Evolutionary conservation across 2,888 invertebrate species (phyloP).

Genomic region (Drosophila gaucha): DNA sequence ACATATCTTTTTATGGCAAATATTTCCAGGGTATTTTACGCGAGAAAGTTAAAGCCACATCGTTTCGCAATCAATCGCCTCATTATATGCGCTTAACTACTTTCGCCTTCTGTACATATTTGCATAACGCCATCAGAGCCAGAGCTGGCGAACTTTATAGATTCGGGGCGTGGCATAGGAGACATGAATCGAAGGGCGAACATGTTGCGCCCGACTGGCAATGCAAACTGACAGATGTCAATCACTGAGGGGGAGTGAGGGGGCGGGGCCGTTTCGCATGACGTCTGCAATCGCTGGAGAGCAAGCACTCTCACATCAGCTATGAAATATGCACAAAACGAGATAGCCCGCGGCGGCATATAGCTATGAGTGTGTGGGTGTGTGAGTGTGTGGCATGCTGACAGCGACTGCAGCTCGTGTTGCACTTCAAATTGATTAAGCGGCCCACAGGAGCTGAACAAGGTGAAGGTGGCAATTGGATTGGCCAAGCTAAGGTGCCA

Average conservation of each 20-base stretch:
- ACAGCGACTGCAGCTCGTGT: constrained; percentile 16
- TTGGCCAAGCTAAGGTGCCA: constrained; percentile 29
- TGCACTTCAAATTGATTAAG: constrained; percentile 72
- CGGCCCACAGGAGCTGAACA: neutral
- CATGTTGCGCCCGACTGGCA: constrained; percentile 37
- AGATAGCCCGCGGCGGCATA: neutral
- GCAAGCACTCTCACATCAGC: constrained; percentile 12
- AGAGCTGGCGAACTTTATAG: neutral
- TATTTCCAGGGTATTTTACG: constrained; percentile 4
- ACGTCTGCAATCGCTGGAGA: neutral
- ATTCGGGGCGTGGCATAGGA: constrained; percentile 6
- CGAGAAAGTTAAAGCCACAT: neutral
- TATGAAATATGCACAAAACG: constrained; percentile 12
- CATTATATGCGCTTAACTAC: neutral
- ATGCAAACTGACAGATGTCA: constrained; percentile 73
- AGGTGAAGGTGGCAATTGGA: constrained; percentile 32
- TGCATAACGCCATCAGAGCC: constrained; percentile 30
- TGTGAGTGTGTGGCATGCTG: neutral
- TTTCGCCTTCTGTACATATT: constrained; percentile 4
- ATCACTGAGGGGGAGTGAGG: too few relatives aligned
- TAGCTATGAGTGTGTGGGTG: neutral
- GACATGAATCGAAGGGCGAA: constrained; percentile 14
- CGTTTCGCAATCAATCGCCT: too few relatives aligned
- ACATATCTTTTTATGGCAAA: neutral
- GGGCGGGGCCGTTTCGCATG: too few relatives aligned